phyloP scores from a whole-genome alignment of 2,888 invertebrate genomes.

The Scaptomyza parva region DNA sequence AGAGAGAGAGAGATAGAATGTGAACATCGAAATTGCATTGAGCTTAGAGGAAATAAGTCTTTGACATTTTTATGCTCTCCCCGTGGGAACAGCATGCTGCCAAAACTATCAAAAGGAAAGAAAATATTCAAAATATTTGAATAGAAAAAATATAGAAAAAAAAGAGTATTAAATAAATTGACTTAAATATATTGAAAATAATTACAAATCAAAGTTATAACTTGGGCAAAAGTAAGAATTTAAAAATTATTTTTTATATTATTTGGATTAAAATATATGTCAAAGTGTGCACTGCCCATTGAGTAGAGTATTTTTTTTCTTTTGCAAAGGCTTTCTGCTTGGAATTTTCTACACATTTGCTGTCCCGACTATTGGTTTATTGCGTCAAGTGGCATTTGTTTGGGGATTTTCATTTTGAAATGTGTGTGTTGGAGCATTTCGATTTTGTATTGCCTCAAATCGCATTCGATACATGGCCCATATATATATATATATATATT shows the following conservation, averaged over 20 bases:
- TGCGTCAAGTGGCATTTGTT: conserved; percentile 80
- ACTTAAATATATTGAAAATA: not conserved
- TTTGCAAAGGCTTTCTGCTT: not conserved
- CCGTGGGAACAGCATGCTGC: conserved; percentile 2
- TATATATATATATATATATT: too few relatives aligned
- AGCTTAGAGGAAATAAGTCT: conserved; percentile 27
- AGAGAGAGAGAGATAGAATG: not conserved
- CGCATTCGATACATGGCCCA: conserved; percentile 70
- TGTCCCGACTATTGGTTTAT: conserved; percentile 72
- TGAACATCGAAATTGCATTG: conserved; percentile 66
- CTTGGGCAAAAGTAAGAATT: too few relatives aligned
- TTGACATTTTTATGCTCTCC: conserved; percentile 40
- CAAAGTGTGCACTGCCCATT: not conserved
- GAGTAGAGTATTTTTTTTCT: conserved; percentile 43
- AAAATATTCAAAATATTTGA: conserved; percentile 1
- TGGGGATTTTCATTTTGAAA: conserved; percentile 80
- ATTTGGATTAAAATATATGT: too few relatives aligned
- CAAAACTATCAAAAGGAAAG: not conserved
- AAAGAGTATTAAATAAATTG: too few relatives aligned
- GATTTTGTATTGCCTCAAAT: conserved; percentile 67
- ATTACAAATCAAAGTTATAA: not conserved
- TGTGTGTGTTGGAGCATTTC: conserved; percentile 69
- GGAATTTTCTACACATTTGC: not conserved
- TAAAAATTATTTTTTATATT: too few relatives aligned
- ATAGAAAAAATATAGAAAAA: too few relatives aligned